Base-by-base conservation (phyloP, 2,888 invertebrate genomes). In the Machimus atricapillus region DNA sequence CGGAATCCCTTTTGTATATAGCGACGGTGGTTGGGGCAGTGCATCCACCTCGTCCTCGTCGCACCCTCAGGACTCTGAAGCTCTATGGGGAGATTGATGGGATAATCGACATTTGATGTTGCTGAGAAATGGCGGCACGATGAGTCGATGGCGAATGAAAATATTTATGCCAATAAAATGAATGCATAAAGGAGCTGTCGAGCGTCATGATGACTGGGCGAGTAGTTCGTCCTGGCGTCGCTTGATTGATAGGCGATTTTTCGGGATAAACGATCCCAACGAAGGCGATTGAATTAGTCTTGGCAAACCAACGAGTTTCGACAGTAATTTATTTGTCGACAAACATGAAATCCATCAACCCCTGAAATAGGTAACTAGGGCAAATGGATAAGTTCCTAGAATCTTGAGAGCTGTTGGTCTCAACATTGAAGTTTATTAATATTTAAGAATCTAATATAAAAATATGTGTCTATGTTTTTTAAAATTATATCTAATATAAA, bases 81-180 rank as follows among this genome's bases (percentile, higher is more conserved):
- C 27, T 66, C 66, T 27, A 66, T 46, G 74, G 73, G 19, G 74
- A 83, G 83, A 87, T 87, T 87, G 87, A 87, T 87, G 83, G 87
- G 86, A 87, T 87, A 87, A 87, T 87, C 86, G 87, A 86, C 87
- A 87, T 87, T 87, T 87, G 87, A 87, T 87, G 87, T 81, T 87
- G 86, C 85, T 46, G 46, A 83, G 74, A 85, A 85, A 85, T 85
- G 73, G 83, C 43, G 43, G 46, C 19, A 85, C 46, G 74, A 85
- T 52, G 74, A 85, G 74, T 73, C 58, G 83, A 66, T 83, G 73
- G 37, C 73, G 23, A 34, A 83, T 73, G 19, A 73, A 73, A 83
- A 83, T 83, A 73, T 83, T 83, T 83, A 66, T 83, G 40, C 83
- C 83, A 85, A 85, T 74, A 46, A 85, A 85, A 74, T 85, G 74